Evolutionary conservation across 2,113 vertebrate species (phyloP).

Genomic region (Edolisoma coerulescens): DNA sequence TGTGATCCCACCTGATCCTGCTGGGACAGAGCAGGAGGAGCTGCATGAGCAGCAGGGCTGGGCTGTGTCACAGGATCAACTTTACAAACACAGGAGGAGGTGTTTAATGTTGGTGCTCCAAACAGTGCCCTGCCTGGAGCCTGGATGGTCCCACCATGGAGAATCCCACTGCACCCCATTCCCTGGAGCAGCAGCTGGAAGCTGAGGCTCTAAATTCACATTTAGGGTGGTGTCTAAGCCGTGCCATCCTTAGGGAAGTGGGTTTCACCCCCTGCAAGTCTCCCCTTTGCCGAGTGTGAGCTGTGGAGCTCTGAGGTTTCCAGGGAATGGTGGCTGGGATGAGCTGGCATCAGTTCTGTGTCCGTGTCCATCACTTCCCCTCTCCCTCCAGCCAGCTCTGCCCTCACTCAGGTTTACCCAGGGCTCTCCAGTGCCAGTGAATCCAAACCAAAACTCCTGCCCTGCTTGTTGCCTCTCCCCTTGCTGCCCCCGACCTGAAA

Average conservation of each 20-base stretch:
- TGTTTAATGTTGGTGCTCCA: background rate
- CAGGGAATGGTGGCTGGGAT: background rate
- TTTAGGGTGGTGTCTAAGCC: background rate
- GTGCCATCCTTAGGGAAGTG: background rate
- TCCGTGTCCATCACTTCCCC: background rate
- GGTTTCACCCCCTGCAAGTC: background rate
- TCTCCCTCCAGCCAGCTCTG: background rate
- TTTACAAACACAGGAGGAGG: background rate
- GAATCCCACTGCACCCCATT: background rate
- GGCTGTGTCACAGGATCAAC: background rate
- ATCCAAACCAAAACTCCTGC: background rate
- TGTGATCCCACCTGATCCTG: background rate
- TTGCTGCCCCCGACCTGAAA: background rate
- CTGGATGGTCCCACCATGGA: background rate
- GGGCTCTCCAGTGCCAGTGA: background rate
- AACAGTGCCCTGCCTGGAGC: background rate
- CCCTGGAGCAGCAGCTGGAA: background rate
- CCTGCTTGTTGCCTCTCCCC: background rate
- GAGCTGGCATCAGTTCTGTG: background rate
- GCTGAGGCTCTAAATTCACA: background rate
- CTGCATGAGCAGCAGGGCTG: background rate
- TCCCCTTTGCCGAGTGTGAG: background rate
- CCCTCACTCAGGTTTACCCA: background rate
- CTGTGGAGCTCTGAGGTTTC: background rate
- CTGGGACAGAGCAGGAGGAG: background rate